A percentile compares a stretch with the other conserved stretches of the same genome.
Conservation (phyloP, 2,797 vertebrate species). For the Lepilemur septentrionalis region DNA sequence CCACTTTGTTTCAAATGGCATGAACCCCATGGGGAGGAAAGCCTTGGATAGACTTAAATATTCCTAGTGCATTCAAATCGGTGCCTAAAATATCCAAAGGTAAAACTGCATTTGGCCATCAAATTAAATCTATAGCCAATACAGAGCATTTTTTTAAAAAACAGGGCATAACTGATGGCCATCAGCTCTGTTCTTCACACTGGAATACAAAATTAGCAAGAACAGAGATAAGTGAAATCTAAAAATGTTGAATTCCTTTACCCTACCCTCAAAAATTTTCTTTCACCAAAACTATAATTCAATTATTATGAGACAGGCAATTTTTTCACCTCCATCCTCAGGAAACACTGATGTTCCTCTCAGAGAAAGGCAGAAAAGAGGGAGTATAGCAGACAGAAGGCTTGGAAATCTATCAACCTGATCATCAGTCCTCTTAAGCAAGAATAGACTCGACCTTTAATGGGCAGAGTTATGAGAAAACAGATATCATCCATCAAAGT, state of each 20-base stretch:
- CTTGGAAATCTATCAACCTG: not conserved
- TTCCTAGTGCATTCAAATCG: not conserved
- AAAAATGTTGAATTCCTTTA: not conserved
- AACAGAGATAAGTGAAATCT: not conserved
- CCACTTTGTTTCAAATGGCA: not conserved
- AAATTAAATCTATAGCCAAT: not conserved
- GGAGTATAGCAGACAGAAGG: not conserved
- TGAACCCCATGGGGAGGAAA: not conserved
- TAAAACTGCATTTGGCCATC: not conserved
- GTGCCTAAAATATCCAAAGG: not conserved
- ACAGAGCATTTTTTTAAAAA: not conserved
- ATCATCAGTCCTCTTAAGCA: not conserved
- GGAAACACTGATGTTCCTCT: not conserved
- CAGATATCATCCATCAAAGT: not conserved
- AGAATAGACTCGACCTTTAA: not conserved
- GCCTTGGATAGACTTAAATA: not conserved
- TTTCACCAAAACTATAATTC: not conserved
- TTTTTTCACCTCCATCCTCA: not conserved
- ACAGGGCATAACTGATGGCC: fast-evolving
- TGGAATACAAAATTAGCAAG: not conserved
- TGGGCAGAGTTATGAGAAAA: not conserved
- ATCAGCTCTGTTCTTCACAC: not conserved
- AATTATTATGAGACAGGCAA: not conserved
- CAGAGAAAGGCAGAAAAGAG: not conserved
- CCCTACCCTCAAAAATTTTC: not conserved